Base-by-base conservation (phyloP, 2,888 invertebrate genomes). In the Dryocosmus kuriphilus region DNA sequence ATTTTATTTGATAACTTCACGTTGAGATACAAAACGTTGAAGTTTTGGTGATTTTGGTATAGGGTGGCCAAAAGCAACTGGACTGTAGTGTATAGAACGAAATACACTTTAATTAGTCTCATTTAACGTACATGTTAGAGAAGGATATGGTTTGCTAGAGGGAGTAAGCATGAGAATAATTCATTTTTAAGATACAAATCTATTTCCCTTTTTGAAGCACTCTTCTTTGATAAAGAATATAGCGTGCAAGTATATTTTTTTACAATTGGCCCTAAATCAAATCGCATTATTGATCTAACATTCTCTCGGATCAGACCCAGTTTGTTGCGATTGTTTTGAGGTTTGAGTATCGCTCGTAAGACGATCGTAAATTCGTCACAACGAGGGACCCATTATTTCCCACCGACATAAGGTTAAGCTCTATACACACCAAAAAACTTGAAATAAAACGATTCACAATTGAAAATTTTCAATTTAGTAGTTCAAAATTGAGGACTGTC, bases 301-400 rank as follows among this genome's bases (percentile, higher is more conserved):
- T 74, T 77, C 77, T 74, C 78, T 78, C 41, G 80, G 80, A 83
- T 82, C 82, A 83, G 82, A 80, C 77, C 79, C 79, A 79, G 78
- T 77, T 74, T 80, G 77, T 74, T 57, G 57, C 82, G 83, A 85
- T 85, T 85, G 82, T 85, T 84, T 86, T 83, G 84, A 82, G 77
- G 82, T 84, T 82, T 80, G 51, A 30, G 51, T 19, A 77, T 80
- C 79, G 83, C 81, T 84, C 77, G 86, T 85, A 87, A 88, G 86
- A 82, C 83, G 88, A 87, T 88, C 88, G 86, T 88, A 88, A 88
- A 88, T 88, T 88, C 88, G 87, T 88, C 89, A 88, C 87, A 79
- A 79, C 80, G 74, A 81, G 86, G 84, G 81, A 84, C 78, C 84
- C 84, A 80, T 84, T 84, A 86, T 84, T 86, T 88, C 84, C 84